Percentiles rank a stretch among this genome's conserved stretches.
Evolutionary conservation across 2,797 vertebrate genomes (phyloP).

Genomic region (Takifugu rubripes): DNA sequence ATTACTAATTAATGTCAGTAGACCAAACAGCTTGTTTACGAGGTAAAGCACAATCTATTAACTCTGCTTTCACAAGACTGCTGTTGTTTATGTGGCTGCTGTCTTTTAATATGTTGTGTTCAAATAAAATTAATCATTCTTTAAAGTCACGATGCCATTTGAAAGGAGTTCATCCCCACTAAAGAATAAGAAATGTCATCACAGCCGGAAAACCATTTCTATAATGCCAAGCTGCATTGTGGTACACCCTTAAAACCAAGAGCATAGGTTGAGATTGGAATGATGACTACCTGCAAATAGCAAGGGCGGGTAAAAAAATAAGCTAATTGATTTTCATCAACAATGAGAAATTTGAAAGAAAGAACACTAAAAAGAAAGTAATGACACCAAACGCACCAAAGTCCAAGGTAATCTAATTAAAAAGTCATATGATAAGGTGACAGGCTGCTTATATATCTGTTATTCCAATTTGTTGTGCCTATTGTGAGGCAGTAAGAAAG

Average conservation of each 20-base stretch:
- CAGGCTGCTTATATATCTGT: not conserved
- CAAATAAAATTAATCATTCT: constrained; percentile 20
- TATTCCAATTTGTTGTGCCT: constrained; percentile 7
- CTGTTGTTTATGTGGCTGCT: no score
- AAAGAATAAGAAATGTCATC: constrained; percentile 15
- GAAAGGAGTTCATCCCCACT: not conserved
- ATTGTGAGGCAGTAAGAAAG: constrained; percentile 2
- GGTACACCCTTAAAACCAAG: constrained; percentile 35
- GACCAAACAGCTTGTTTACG: no score
- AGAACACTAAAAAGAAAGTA: constrained; percentile 19
- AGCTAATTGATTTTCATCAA: constrained; percentile 46
- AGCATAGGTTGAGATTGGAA: constrained; percentile 29
- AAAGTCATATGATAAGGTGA: not conserved
- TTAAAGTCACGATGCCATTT: constrained; percentile 2
- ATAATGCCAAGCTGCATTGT: constrained; percentile 20
- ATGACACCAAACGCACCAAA: constrained; percentile 11
- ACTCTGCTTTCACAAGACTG: no score
- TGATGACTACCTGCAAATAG: constrained; percentile 42
- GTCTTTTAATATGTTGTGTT: constrained; percentile 3
- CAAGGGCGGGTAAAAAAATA: constrained; percentile 27
- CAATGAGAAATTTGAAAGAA: constrained; percentile 10
- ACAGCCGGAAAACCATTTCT: constrained; percentile 27
- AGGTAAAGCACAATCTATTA: no score
- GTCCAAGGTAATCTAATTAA: constrained; percentile 7
- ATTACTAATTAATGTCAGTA: no score